Percentiles rank a stretch among this genome's conserved stretches.
These are phyloP conservation scores for Lytechinus pictus DNA, from an alignment of 35 echinoderm and acorn worm genomes.

Conservation along the genomic window DNA sequence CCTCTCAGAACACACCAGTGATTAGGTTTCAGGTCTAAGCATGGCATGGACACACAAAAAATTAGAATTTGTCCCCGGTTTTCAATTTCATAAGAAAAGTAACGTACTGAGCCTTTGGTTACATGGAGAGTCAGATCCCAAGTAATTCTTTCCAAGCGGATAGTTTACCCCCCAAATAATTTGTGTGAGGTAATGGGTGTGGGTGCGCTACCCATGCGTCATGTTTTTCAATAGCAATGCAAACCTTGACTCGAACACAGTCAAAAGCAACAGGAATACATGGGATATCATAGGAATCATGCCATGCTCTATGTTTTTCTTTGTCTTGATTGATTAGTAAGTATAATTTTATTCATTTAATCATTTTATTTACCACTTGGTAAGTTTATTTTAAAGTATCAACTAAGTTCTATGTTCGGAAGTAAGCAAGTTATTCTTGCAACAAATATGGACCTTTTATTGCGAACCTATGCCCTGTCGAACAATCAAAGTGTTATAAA, in stretches of 20 bases:
- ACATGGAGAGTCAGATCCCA: background rate
- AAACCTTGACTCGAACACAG: background rate
- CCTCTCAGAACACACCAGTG: background rate
- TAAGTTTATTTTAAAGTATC: too few relatives aligned
- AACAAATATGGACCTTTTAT: too few relatives aligned
- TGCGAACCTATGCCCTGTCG: too few relatives aligned
- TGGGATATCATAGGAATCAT: background rate
- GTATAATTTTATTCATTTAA: background rate
- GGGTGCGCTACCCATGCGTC: background rate
- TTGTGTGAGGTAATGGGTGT: background rate
- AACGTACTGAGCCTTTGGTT: background rate
- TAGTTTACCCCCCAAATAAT: background rate
- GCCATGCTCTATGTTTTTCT: background rate
- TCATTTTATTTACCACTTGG: background rate
- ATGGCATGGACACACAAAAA: background rate
- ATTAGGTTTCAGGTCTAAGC: background rate
- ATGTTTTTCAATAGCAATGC: background rate
- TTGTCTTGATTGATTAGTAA: background rate
- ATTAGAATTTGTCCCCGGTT: background rate
- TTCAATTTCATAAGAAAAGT: background rate
- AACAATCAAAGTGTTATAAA: too few relatives aligned
- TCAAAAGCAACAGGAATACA: background rate
- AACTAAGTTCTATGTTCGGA: too few relatives aligned
- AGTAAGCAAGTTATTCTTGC: too few relatives aligned
- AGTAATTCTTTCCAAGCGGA: background rate